Evolutionary conservation across 2,113 vertebrate genomes (phyloP).

Genomic region (Amphiprion percula): DNA sequence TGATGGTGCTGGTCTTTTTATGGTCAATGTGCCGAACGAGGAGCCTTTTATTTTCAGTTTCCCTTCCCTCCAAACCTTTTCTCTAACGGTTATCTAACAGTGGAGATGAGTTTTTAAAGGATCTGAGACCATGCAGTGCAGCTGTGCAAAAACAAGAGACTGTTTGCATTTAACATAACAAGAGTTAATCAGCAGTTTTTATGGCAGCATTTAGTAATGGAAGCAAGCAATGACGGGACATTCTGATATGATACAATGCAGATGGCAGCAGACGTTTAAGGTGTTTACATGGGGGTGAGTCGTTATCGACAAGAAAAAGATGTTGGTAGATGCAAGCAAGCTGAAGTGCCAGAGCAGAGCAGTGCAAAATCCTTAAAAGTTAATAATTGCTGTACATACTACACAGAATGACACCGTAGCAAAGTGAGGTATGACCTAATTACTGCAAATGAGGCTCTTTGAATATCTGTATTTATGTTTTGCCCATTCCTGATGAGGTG

Average conservation of each 20-base stretch:
- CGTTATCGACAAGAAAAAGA: conserved; percentile 23
- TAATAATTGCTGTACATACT: neutral
- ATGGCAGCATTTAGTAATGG: conserved; percentile 22
- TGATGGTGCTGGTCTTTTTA: conserved; percentile 73
- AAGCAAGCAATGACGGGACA: conserved; percentile 47
- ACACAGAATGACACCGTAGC: neutral
- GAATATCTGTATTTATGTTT: neutral
- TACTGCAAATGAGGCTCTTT: neutral
- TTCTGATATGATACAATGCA: neutral
- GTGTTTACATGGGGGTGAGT: conserved; percentile 25
- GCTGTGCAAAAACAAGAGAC: neutral
- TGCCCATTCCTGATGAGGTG: neutral
- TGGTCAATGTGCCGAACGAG: conserved; percentile 10
- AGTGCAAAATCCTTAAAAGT: neutral
- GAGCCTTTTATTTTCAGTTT: conserved; percentile 2
- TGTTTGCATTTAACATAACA: neutral
- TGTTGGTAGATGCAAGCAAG: conserved; percentile 48
- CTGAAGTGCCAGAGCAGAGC: conserved; percentile 4
- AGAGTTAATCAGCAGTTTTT: conserved; percentile 44
- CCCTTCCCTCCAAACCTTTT: conserved; percentile 12
- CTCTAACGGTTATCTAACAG: conserved; percentile 9
- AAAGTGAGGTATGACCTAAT: neutral
- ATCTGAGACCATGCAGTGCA: conserved; percentile 35
- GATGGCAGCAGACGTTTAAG: conserved; percentile 19
- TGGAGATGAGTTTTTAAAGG: neutral